Evolutionary conservation across 2,113 vertebrate species (phyloP), one percentile per base, ranked within the genome.

Genomic region (Archilochus colubris): DNA sequence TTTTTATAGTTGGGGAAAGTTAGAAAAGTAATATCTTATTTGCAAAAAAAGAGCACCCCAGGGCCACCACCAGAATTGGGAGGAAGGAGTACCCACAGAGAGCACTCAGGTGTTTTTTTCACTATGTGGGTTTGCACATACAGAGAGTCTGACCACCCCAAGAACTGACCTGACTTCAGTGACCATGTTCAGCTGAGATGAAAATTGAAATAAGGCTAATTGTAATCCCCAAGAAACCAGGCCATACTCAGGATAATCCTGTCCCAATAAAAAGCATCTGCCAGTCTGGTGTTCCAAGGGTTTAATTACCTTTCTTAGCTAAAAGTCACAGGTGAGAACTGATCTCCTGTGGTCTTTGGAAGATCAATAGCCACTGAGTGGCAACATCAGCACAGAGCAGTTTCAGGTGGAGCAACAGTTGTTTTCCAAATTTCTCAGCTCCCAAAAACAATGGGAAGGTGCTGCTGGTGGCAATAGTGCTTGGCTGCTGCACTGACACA

Each of bases 211-310:
- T 70, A 69, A 92, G 93, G 94, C 58, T 9, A 21, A 27, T 77
- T 61, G 55, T 94, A 95, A 96, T 94, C 94, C 86, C 62, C 40
- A 54, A 66, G 73, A 86, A 95, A 94, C 67, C 67, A 94, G 93
- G 96, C 67, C 74, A 76, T 67, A 91, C 61, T 89, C 58, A 74
- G 85, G 82, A 93, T 81, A 91, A 63, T 80, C 73, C 84, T 54
- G 88, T 82, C 36, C 88, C 43, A 66, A 93, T 92, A 95, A 93
- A 90, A 94, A 90, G 76, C 92, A 82, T 75, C 79, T 92, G 90
- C 58, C 62, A 78, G 73, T 69, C 76, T 82, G 67, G 59, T 69
- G 74, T 84, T 76, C 69, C 7, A 11, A 4, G 25, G 51, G 67
- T 73, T 76, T 77, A 53, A 82, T 94, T 82, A 91, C 17, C 5